Base-by-base conservation (phyloP, 2,113 vertebrate genomes). In the Myotis yumanensis region DNA sequence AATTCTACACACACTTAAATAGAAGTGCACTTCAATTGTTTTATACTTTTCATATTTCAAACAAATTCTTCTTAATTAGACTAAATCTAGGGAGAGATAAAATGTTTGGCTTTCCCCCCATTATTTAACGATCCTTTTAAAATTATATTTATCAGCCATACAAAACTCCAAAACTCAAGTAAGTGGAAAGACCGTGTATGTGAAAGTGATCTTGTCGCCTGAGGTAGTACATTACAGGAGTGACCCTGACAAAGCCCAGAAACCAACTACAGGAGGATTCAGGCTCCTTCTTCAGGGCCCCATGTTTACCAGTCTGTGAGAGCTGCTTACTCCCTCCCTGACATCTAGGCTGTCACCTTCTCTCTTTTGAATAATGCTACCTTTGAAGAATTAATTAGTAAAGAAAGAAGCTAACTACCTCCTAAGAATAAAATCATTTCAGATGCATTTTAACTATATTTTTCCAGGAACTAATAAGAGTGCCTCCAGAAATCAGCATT, bases 361-460 rank as follows among this genome's bases (percentile, higher is more conserved):
- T 57, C 51, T 86, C 28, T 46, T 88, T 17, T 69, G 54, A 96
- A 91, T 57, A 22, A 52, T 17, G 71, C 20, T 82, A 69, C 30
- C 37, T 90, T 54, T 84, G 51, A 84, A 94, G 71, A 92, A 82
- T 72, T 59, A 88, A 89, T n/a, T 37, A 62, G 68, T 66, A 62
- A 92, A 96, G 72, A 96, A 48, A 1, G 30, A 89, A 80, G 71
- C 20, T 85, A 75, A 83, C 52, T 83, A 57, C 7, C 40, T 86
- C 77, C 57, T 71, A 48, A 75, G 37, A 94, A 91, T 71, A 92
- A 87, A 75, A 89, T 76, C 23, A 91, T 62, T 91, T 95, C 85
- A 80, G 52, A 85, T 40, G 12, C 5, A 64, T 40, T 95, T 90
- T 80, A 81, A 46, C 54, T 71, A 35, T 43, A 93, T 93, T 66